Base-by-base conservation (phyloP, 64 coral and sea anemone genomes). In the Astreopora myriophthalma region DNA sequence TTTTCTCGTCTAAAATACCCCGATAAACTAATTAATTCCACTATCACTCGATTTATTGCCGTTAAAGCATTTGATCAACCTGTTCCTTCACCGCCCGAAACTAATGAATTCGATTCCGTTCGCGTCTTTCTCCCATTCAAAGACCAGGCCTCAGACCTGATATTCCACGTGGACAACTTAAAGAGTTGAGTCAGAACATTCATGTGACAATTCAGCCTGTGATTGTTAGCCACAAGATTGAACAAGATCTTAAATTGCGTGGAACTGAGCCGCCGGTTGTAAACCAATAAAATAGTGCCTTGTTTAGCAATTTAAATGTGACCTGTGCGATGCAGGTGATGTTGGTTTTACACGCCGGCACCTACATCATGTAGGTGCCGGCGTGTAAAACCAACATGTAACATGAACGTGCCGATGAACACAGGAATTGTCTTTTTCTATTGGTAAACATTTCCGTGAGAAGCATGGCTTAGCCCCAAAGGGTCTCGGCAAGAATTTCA, bases 361-460 rank as follows among this genome's bases (percentile, higher is more conserved):
- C 28, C 33, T 60, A 16, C 74, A 89, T 48, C 55, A 75, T n/a
- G n/a, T n/a, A n/a, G n/a, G n/a, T n/a, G n/a, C n/a, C n/a, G n/a
- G n/a, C n/a, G n/a, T n/a, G n/a, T n/a, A n/a, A n/a, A n/a, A n/a
- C n/a, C n/a, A n/a, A n/a, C n/a, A n/a, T n/a, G n/a, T n/a, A n/a
- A n/a, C n/a, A n/a, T n/a, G n/a, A n/a, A 34, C 87, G 73, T 27
- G 25, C 77, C 4, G 73, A 77, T 7, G 87, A 76, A 42, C 73
- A 79, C 51, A 48, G 73, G 33, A 9, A 85, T 66, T 52, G 73
- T 24, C n/a, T n/a, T n/a, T n/a, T n/a, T n/a, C n/a, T n/a, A n/a
- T 88, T 74, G 86, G 20, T 22, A 88, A 46, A 38, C 86, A 88
- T 88, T 34, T 27, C 12, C 71, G 68, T 23, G 17, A 88, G n/a